Evolutionary conservation across 2,888 invertebrate genomes (phyloP), one percentile per base, ranked within the genome.

Genomic region (Chaetogeoica ovagalla): DNA sequence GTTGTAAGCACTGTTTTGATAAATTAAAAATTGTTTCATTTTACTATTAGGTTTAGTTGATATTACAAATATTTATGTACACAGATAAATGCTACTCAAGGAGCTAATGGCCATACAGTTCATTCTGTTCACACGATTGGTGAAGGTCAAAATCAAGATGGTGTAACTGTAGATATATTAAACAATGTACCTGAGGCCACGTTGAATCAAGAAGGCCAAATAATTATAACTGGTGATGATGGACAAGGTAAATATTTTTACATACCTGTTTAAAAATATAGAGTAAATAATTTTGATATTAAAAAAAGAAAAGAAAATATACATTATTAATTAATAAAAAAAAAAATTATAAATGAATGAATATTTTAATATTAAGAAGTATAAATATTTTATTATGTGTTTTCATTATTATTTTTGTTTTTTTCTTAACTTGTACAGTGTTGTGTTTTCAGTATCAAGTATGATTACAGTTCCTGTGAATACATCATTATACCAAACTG

Each of bases 401-500:
- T 39, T 9, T 30, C 30, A 30, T 30, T 15, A 13, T 62, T 81
- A 19, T 55, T 37, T 52, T 21, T 15, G 17, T 30, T 68, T 77
- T 55, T 79, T 30, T 63, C 17, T 57, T 23, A 23, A 62, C 43
- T 23, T 62, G n/a, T 81, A 52, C 43, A 39, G 13, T 52, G 30
- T 68, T 65, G 13, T 69, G n/a, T 69, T 63, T 84, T 92, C 93
- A 84, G 95, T 95, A 85, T 93, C 95, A 85, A 96, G 96, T 82
- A 96, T 97, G 88, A 96, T 97, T 86, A 96, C 97, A 79, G 94
- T 97, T 84, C 97, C 97, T 81, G 95, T 97, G 83, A 94, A 95
- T 65, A 94, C 94, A 82, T 94, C 95, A 83, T 95, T 97, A 93
- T 97, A 97, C 89, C 97, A 97, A 88, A 94, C 95, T 82, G 96